Percentiles rank a stretch among this genome's conserved stretches.
Conservation (phyloP, 2,797 vertebrate genomes). For the Myoxocephalus aenaeus region DNA sequence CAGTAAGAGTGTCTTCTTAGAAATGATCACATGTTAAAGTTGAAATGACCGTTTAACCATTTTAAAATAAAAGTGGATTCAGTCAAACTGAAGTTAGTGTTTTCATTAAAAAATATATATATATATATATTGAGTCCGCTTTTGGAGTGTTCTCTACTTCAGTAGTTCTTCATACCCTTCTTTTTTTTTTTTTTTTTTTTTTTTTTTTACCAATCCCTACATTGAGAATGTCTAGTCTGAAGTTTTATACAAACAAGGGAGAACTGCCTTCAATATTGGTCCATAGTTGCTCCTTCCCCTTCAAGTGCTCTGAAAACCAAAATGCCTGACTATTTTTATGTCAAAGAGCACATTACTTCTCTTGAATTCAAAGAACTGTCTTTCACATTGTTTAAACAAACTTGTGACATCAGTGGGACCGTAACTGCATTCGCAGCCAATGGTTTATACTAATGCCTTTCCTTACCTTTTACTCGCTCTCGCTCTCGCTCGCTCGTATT, state of each 20-base stretch:
- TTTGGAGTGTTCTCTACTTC: constrained; percentile 6
- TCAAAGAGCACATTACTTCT: constrained; percentile 9
- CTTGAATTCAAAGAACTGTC: constrained; percentile 5
- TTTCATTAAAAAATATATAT: not conserved
- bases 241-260: not conserved
- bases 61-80: not conserved
- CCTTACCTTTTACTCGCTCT: not conserved
- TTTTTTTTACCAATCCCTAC: not conserved
- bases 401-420: constrained; percentile 8
- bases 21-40: not conserved
- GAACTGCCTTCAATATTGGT: not conserved
- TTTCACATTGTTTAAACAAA: constrained; percentile 7
- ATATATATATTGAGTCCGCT: constrained; percentile 3
- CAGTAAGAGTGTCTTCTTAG: not conserved
- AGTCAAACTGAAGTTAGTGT: not conserved
- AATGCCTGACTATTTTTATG: constrained; percentile 16
- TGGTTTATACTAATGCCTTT: constrained; percentile 6
- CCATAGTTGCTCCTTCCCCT: not conserved
- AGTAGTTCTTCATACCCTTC: not conserved
- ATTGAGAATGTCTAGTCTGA: not conserved
- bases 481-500: not conserved
- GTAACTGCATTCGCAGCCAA: not conserved
- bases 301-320: not conserved
- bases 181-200: not conserved
- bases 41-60: not conserved